Evolutionary conservation across 2,888 invertebrate species (phyloP), one percentile per base, ranked within the genome.

Genomic region (Actias luna): DNA sequence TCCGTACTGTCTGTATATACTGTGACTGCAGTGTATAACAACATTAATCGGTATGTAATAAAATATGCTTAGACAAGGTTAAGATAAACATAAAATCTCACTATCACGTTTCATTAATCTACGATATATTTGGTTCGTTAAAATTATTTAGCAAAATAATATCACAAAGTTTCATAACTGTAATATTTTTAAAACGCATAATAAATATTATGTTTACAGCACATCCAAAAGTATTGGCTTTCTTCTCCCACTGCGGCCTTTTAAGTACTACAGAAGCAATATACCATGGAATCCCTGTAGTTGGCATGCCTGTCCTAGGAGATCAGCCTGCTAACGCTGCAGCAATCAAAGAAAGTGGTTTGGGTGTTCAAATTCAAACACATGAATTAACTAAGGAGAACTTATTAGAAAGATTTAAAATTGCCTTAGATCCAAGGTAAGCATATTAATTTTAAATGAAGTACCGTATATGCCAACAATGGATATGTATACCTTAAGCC

Each of bases 281-380:
- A 39, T 86, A 93, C 65, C 78, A 75, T 62, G 79, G 76, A 29
- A 76, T 79, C 10, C 79, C 93, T 33, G 79, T 92, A 55, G 70
- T 94, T 4, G 83, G 88, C 46, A 85, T 93, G 72, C 94, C 94
- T n/a, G 84, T 93, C 65, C 93, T 89, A 71, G 93, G 93, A 14
- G 93, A 94, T 70, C 93, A 94, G 72, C 85, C 83, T 66, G 83
- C 85, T 1, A 93, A 94, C 73, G 89, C 92, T 25, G 80, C 77
- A 52, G 84, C 88, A 1, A 75, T 91, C 4, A 83, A 85, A 69
- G 87, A 87, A 61, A 83, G 76, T 61, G 93, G 92, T 2, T 86
- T 88, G 1, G 93, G 92, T 29, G 82, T 91, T 33, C 80, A 85
- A 14, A 68, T 94, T 14, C 78, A 89, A 62, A 60, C 75, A 35